Base-by-base conservation (phyloP, 2,797 vertebrate species). In the Macropus fuliginosus region DNA sequence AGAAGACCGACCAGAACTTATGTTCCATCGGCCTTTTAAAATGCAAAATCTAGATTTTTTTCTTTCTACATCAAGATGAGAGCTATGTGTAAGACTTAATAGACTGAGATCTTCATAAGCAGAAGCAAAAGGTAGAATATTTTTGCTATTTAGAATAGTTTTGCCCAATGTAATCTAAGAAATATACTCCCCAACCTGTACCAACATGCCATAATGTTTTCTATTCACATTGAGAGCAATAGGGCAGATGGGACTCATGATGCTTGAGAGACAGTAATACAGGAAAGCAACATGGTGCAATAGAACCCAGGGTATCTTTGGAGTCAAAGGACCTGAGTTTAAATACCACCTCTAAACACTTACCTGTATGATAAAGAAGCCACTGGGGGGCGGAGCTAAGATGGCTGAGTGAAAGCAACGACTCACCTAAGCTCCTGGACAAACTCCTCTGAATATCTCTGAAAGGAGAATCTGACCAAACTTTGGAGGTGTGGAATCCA, bases 181-280 rank as follows among this genome's bases (percentile, higher is more conserved):
- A 93, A 92, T 55, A 91, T 90, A 18, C 31, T 59, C n/a, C 56
- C 91, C 21, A 94, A 95, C 46, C 95, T 92, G 92, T 46, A 89
- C 93, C 59, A 94, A 34, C 57, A 62, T 91, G 40, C 31, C 11
- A 6, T 1, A 92, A 40, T 96, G 34, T 52, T 94, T 87, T 27
- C 81, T 0, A 93, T 29, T 92, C 27, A 59, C 10, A 59, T 8
- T 31, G 9, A 92, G 18, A 62, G 3, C 57, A 46, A 6, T 50
- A 93, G 54, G 59, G 92, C 90, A 56, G 13, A 62, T 92, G 2
- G 74, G 40, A 46, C 40, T 9, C 74, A 50, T 27, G 40, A 87
- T 50, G 50, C 14, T 21, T 89, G 9, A 52, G 50, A 91, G 66
- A 94, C 94, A 93, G 28, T 90, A 90, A 94, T 56, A 40, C 55